Conservation (phyloP, 2,113 vertebrate species). For the Agapornis roseicollis region DNA sequence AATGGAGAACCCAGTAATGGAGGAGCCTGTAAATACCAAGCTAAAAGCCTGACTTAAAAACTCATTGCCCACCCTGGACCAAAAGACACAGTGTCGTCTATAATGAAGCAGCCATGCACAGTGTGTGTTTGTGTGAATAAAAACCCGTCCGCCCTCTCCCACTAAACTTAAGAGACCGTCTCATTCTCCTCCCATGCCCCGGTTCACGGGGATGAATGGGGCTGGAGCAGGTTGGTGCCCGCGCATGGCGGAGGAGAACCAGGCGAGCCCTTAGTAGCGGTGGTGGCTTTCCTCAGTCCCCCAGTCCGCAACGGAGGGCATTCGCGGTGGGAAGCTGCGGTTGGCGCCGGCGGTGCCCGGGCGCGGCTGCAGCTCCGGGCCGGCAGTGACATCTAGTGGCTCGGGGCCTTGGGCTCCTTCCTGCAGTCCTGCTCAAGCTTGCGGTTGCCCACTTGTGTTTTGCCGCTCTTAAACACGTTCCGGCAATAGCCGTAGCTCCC, state of each 20-base stretch:
- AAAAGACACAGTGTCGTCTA: not conserved
- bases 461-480: not conserved
- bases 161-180: not conserved
- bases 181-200: not conserved
- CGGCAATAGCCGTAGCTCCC: not conserved
- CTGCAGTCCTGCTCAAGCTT: not conserved
- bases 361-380: not conserved
- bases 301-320: not conserved
- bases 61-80: not conserved
- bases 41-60: not conserved
- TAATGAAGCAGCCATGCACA: fast-evolving
- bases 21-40: not conserved
- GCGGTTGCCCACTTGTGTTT: not conserved
- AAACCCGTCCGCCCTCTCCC: not conserved
- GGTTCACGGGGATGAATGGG: fast-evolving
- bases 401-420: not conserved
- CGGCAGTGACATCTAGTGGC: conserved; percentile 72
- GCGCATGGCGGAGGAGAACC: fast-evolving
- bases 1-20: not conserved
- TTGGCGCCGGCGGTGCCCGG: not conserved
- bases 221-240: not conserved
- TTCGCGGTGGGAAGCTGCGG: not conserved
- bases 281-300: not conserved
- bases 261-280: not conserved
- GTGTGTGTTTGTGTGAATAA: fast-evolving